These are phyloP conservation scores for Pasiphila rectangulata DNA, from an alignment of 2,888 invertebrate species.

Conservation along the genomic window DNA sequence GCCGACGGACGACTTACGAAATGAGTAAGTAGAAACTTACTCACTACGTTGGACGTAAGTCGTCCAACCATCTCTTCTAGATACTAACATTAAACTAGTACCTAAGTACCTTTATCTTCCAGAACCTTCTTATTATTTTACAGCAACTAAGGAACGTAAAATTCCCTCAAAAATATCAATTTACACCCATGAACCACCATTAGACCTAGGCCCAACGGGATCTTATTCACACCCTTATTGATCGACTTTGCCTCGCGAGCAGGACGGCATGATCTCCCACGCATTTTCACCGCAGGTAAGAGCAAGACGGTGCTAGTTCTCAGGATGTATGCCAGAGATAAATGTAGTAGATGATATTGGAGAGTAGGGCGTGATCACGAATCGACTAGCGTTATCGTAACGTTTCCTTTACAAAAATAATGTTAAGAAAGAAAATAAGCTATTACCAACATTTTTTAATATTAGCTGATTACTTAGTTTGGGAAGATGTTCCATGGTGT, in stretches of 20 bases:
- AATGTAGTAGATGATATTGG: slow-evolving; percentile 35
- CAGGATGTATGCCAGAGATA: slow-evolving; percentile 41
- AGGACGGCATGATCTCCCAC: slow-evolving; percentile 29
- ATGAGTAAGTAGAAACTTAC: too few species aligned
- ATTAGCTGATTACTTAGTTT: too few species aligned
- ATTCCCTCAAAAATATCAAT: slow-evolving; percentile 6
- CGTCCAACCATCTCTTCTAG: too few species aligned
- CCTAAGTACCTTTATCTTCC: too few species aligned
- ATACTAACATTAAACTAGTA: too few species aligned
- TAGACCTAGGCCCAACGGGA: slow-evolving; percentile 33
- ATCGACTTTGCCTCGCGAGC: slow-evolving; percentile 49
- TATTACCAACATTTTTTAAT: too few species aligned
- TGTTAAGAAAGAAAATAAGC: background rate
- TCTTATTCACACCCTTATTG: slow-evolving; percentile 61
- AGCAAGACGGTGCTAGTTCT: slow-evolving; percentile 40
- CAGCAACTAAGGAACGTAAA: too few species aligned
- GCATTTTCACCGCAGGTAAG: slow-evolving; percentile 28
- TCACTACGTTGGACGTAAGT: too few species aligned
- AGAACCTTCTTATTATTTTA: too few species aligned
- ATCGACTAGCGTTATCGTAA: background rate
- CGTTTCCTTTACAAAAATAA: background rate
- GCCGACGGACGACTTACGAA: too few species aligned
- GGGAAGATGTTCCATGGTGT: too few species aligned
- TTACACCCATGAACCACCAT: slow-evolving; percentile 26
- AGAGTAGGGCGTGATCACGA: background rate